Percentiles rank a stretch among this genome's conserved stretches.
Conservation (phyloP, 1,140 invertebrate species). For the Drosophila bipectinata region DNA sequence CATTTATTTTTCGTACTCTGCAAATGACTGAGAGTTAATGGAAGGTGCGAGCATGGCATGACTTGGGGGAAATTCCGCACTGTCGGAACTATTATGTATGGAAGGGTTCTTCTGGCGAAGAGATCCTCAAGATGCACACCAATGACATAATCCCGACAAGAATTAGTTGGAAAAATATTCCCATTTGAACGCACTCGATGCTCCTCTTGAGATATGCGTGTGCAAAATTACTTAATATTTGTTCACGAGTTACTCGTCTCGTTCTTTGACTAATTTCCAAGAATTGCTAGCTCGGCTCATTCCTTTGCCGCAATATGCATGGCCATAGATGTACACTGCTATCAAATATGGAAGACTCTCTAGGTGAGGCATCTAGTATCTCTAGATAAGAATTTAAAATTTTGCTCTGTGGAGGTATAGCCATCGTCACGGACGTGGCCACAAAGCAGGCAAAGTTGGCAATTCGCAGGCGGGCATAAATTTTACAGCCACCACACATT, state of each 20-base stretch:
- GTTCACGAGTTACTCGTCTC: slow-evolving; percentile 39
- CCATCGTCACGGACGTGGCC: slow-evolving; percentile 25
- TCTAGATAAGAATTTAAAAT: neutral
- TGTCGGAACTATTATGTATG: neutral
- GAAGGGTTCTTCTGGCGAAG: slow-evolving; percentile 23
- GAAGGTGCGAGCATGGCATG: slow-evolving; percentile 30
- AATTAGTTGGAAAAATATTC: slow-evolving; percentile 37
- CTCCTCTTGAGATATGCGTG: slow-evolving; percentile 42
- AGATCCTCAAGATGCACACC: neutral
- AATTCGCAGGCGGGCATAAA: slow-evolving; percentile 57
- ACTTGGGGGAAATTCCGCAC: slow-evolving; percentile 29
- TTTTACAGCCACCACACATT: slow-evolving; percentile 55
- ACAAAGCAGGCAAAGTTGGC: slow-evolving; percentile 29
- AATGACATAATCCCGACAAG: slow-evolving; percentile 47
- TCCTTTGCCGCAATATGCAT: slow-evolving; percentile 37
- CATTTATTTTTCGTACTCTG: slow-evolving; percentile 33
- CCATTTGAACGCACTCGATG: slow-evolving; percentile 20
- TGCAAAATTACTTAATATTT: slow-evolving; percentile 54
- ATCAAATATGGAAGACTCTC: neutral
- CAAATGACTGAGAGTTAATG: slow-evolving; percentile 52
- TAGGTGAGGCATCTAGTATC: neutral
- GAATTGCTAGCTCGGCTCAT: slow-evolving; percentile 35
- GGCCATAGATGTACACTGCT: slow-evolving; percentile 3
- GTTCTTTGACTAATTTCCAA: slow-evolving; percentile 37
- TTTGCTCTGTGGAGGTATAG: slow-evolving; percentile 12